phyloP scores from a whole-genome alignment of 2,797 vertebrate genomes.

The Morelia viridis region DNA sequence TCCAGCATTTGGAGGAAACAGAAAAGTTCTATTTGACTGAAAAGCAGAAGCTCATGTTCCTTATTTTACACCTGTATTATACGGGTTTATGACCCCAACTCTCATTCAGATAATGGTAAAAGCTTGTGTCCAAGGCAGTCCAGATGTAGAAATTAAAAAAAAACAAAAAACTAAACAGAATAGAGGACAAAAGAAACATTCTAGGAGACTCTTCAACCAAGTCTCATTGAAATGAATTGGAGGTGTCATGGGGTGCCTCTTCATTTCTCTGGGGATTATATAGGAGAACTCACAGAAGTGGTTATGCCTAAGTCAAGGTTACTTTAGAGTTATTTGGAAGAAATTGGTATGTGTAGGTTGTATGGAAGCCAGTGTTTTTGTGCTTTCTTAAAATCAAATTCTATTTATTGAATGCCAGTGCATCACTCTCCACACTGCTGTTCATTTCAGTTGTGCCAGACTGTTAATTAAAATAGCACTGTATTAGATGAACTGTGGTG shows the following conservation, averaged over 20 bases:
- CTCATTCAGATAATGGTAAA: not conserved
- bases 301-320: not conserved
- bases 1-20: not conserved
- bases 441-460: conserved; percentile 54
- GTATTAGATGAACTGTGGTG: conserved; percentile 55
- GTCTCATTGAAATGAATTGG: not conserved
- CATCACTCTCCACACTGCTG: conserved; percentile 32
- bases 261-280: not conserved
- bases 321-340: conserved; percentile 18
- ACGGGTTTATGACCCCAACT: not conserved
- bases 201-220: not conserved
- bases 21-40: not conserved
- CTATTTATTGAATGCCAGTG: conserved; percentile 14
- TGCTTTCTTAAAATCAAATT: conserved; percentile 21
- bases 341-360: not conserved
- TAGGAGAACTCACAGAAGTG: not conserved
- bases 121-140: not conserved
- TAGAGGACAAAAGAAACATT: not conserved
- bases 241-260: not conserved
- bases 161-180: not conserved
- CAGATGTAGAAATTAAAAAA: not conserved
- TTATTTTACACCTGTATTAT: not conserved
- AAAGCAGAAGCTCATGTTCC: not conserved
- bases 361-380: conserved; percentile 17
- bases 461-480: conserved; percentile 66